Evolutionary conservation across 64 coral and sea anemone genomes (phyloP), one percentile per base, ranked within the genome.

Genomic region (Dendrophyllia cribrosa): DNA sequence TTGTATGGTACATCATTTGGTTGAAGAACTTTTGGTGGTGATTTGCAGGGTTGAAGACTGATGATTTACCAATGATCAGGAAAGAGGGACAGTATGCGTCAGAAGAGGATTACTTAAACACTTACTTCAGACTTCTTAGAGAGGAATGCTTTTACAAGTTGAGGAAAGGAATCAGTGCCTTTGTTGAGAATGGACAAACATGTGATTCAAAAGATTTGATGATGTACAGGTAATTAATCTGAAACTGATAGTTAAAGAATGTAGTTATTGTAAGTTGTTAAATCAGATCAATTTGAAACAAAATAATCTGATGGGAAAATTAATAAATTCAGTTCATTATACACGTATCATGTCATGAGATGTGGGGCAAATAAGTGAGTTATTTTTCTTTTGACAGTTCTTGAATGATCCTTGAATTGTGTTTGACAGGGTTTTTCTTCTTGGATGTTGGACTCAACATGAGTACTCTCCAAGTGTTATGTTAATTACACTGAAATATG

Each of bases 81-180:
- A 72, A 23, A 16, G 75, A 51, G 2, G 50, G 20, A 4, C 63
- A 67, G 59, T 87, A 71, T 12, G 21, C 86, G 10, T 91, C 93
- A 50, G 82, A 86, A 22, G 81, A 78, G 12, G 88, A 95, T 3
- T 95, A 91, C 44, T 66, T 80, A 12, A 68, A 72, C 60, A 95
- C 93, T 8, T 45, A 91, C 56, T 95, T 90, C 55, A 91, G 44
- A 66, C 64, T 95, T 56, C 43, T 96, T 24, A 74, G 94, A 69
- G 94, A 92, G 52, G 94, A 96, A 51, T 96, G 94, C 69, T 96
- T 96, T 43, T 81, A 88, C 70, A 96, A 96, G 51, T 78, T 96
- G 55, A 89, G 91, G 70, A 88, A 85, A 59, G 94, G 89, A 23
- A 96, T 96, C 44, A 24, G 15, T 24, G 61, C 56, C 3, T 96